phyloP scores from a whole-genome alignment of 2,888 invertebrate genomes.

The Machimus rusticus region DNA sequence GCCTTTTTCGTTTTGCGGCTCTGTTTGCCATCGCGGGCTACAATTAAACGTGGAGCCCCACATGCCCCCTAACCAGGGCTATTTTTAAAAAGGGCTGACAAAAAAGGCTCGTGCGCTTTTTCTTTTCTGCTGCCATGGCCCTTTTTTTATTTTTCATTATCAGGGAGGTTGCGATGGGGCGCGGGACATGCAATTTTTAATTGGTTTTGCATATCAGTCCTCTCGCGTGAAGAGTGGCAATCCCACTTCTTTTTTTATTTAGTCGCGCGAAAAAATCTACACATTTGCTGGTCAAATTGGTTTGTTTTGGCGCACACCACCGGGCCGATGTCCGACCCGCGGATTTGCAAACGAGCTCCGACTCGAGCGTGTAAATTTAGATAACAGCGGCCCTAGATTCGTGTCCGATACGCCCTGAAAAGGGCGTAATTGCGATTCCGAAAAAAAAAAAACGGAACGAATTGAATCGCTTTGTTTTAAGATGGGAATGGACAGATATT shows the following conservation, averaged over 20 bases:
- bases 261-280: constrained; percentile 8
- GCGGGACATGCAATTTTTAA: constrained; percentile 37
- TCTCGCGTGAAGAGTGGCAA: constrained; percentile 27
- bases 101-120: constrained; percentile 1
- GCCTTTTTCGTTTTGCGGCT: neutral
- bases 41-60: constrained; percentile 37
- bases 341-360: constrained; percentile 11
- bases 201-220: constrained; percentile 36
- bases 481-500: neutral
- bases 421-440: constrained; percentile 18
- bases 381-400: constrained; percentile 22
- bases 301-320: neutral
- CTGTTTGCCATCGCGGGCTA: constrained; percentile 24
- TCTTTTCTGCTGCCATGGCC: neutral
- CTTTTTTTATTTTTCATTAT: neutral
- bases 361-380: constrained; percentile 31
- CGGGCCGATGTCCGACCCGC: neutral
- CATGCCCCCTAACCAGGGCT: neutral
- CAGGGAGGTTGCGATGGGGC: neutral
- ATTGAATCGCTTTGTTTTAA: constrained; percentile 21
- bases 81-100: constrained; percentile 16
- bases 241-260: neutral
- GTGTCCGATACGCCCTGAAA: constrained; percentile 14
- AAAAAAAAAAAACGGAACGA: no score
- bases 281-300: constrained; percentile 18